Evolutionary conservation across 2,797 vertebrate genomes (phyloP).

Genomic region (Rousettus madagascariensis): DNA sequence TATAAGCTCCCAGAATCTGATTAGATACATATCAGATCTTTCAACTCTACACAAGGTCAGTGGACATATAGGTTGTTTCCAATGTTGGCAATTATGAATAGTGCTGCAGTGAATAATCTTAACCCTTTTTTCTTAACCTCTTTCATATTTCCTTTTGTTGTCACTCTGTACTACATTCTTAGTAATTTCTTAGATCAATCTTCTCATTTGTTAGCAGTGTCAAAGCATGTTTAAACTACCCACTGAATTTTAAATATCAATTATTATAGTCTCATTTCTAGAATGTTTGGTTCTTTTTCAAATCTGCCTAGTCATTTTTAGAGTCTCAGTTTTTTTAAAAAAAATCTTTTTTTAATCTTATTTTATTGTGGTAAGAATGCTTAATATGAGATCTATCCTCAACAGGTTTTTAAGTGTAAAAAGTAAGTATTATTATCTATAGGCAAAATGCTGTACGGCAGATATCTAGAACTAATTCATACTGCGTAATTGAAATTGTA

Average conservation of each 20-base stretch:
- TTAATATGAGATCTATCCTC: background rate
- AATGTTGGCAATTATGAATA: background rate
- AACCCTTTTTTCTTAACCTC: background rate
- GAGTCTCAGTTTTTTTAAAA: background rate
- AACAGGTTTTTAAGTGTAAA: background rate
- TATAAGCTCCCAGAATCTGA: background rate
- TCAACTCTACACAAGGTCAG: background rate
- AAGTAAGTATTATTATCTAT: background rate
- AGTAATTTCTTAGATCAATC: constrained; percentile 3
- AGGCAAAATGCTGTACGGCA: background rate
- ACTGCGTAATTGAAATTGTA: background rate
- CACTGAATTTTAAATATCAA: background rate
- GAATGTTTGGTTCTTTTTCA: background rate
- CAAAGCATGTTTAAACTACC: background rate
- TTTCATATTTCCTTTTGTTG: background rate
- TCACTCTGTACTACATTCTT: background rate
- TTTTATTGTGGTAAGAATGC: background rate
- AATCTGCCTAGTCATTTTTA: background rate
- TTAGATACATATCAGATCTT: background rate
- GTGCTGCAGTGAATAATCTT: background rate
- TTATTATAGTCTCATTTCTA: background rate
- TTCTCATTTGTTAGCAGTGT: background rate
- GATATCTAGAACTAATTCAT: background rate
- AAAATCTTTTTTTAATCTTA: background rate
- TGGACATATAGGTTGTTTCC: background rate